Evolutionary conservation across 2,797 vertebrate species (phyloP), one percentile per base, ranked within the genome.

Genomic region (Prionace glauca): DNA sequence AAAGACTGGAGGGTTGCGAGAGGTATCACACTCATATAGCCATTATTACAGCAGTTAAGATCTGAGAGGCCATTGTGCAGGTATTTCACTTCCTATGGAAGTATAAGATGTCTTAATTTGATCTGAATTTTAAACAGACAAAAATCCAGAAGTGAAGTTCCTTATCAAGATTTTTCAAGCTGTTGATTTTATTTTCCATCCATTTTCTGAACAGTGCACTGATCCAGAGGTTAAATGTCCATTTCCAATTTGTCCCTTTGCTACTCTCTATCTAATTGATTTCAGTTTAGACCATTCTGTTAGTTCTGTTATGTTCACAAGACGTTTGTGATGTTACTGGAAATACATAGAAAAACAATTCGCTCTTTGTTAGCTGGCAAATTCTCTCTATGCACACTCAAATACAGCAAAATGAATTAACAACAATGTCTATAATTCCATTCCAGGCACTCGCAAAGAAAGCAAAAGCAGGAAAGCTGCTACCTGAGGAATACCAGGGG

Each of bases 401-500:
- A 32, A 77, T 95, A 50, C 45, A 24, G 36, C 14, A 41, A 56
- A 72, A 29, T 29, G 45, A 95, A 32, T 56, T 95, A 56, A 95
- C 71, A 74, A 29, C 26, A 32, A 45, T 77, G 41, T 95, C 77
- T 95, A 50, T 95, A 50, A 74, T 77, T 97, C 96, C 32, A 56
- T 95, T 95, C 93, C 96, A 99, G 99, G 97, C 96, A 45, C 96
- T 99, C 95, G 98, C 99, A 81, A 98, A 99, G 97, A 99, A 98
- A 96, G 99, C 99, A 95, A 98, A 98, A 97, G 98, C 98, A 97
- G 99, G 99, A 96, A 99, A 99, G 96, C 97, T 99, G 95, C 97
- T 99, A 96, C 99, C 99, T 3, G 99, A 99, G 96, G 99, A 99
- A 96, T 99, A 99, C 97, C 98, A 99, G 96, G 99, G 99, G 96